A percentile compares a stretch with the other conserved stretches of the same genome.
phyloP scores from a whole-genome alignment of 2,888 invertebrate genomes.

The Meta bourneti region DNA sequence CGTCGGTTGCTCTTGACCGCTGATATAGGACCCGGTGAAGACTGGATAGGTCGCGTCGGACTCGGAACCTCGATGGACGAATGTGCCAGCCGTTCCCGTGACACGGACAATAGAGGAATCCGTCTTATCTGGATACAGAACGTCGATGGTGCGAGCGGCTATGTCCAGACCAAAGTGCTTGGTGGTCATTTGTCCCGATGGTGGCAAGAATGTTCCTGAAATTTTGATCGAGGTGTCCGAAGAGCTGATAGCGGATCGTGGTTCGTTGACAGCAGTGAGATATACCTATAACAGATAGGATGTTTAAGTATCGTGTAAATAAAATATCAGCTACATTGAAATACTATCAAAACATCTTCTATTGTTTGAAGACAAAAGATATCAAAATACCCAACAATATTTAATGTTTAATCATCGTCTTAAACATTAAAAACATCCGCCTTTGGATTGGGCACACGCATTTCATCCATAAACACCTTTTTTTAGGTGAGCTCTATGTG shows the following conservation, averaged over 20 bases:
- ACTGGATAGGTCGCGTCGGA: slow-evolving; percentile 79
- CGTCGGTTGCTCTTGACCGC: slow-evolving; percentile 78
- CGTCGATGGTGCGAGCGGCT: slow-evolving; percentile 40
- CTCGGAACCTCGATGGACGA: slow-evolving; percentile 78
- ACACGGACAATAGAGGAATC: slow-evolving; percentile 78
- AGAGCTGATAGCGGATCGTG: slow-evolving; percentile 50
- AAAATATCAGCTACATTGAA: neutral
- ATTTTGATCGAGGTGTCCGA: slow-evolving; percentile 40
- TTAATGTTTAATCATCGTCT: neutral
- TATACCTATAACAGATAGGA: slow-evolving; percentile 49
- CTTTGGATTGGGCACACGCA: no score
- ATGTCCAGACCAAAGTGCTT: slow-evolving; percentile 64
- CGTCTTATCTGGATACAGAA: slow-evolving; percentile 50
- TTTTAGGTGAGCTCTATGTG: no score
- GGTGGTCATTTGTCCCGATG: slow-evolving; percentile 33
- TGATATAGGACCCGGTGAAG: slow-evolving; percentile 80
- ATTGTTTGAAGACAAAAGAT: neutral
- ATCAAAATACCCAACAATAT: neutral
- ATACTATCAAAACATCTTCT: neutral
- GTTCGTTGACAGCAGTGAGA: slow-evolving; percentile 68
- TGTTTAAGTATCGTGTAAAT: no score
- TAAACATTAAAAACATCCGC: neutral
- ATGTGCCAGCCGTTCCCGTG: slow-evolving; percentile 79
- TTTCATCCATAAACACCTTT: no score
- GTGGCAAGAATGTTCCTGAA: slow-evolving; percentile 59